phyloP scores from a whole-genome alignment of 2,888 invertebrate species.

The Microplitis deprimator region DNA sequence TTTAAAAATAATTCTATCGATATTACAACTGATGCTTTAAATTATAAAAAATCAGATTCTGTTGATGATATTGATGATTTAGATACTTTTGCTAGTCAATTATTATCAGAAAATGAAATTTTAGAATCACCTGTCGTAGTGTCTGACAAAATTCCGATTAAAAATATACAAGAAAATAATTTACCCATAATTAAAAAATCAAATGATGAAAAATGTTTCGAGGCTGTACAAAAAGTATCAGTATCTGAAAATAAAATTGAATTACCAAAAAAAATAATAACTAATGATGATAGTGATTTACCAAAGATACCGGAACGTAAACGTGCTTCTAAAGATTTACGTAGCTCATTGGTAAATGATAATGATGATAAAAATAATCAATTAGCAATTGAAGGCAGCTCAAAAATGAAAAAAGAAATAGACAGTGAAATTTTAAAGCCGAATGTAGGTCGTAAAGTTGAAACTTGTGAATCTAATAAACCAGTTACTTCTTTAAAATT shows the following conservation, averaged over 20 bases:
- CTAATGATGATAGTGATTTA: constrained; percentile 29
- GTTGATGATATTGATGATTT: not conserved
- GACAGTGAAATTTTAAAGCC: constrained; percentile 6
- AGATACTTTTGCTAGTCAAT: not conserved
- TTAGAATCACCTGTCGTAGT: not conserved
- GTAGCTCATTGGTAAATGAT: constrained; percentile 31
- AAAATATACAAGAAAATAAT: not conserved
- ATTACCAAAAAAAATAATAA: constrained; percentile 39
- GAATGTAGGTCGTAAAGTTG: constrained; percentile 44
- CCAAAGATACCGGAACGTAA: constrained; percentile 59
- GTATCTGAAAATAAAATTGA: constrained; percentile 53
- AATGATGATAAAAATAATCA: constrained; percentile 33
- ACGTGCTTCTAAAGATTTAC: constrained; percentile 47
- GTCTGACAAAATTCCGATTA: not conserved
- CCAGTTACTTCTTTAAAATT: constrained; percentile 55
- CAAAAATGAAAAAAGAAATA: not conserved
- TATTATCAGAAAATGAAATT: not conserved
- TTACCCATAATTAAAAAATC: not conserved
- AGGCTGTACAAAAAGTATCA: constrained; percentile 52
- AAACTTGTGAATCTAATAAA: constrained; percentile 55
- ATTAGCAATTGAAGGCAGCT: constrained; percentile 22
- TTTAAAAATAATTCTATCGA: constrained; percentile 51
- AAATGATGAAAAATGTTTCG: constrained; percentile 18
- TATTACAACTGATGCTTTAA: not conserved
- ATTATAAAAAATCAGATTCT: not conserved